Base-by-base conservation (phyloP, 2,113 vertebrate genomes). In the Myotis yumanensis region DNA sequence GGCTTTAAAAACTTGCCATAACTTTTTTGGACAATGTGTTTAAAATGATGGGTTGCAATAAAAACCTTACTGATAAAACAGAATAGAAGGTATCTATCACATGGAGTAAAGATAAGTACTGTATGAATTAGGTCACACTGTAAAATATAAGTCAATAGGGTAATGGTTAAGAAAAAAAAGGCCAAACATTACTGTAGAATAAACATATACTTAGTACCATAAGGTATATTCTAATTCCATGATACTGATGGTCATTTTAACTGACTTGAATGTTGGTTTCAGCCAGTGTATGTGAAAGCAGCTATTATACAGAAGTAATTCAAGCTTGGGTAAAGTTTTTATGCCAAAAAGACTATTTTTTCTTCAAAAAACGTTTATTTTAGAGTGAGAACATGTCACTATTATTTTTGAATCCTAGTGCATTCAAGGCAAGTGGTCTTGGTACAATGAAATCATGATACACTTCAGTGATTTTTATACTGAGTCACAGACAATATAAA, bases 281-380 rank as follows among this genome's bases (percentile, higher is more conserved):
- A 85, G 85, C 68, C 46, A 80, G 43, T 40, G 69, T 64, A n/a
- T 1, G 6, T 66, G 59, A 87, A 59, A 62, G 43, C 7, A 62
- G 7, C 25, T 89, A 22, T 15, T 57, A 5, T 22, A 43, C 4
- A 14, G 0, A 72, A 68, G n/a, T 43, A 54, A 64, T 88, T 93
- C 23, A 77, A 57, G 62, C n/a, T 20, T 43, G 17, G 59, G 59
- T 18, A 66, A 51, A 71, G 32, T 48, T 90, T 90, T 90, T 71
- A 94, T 62, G 89, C 35, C 64, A 69, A 92, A 95, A 84, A 25
- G 16, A 35, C 7, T 75, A 3, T 52, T 66, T 43, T 84, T 92
- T 86, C 51, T 72, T 52, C 51, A 66, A 96, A 91, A 80, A 68
- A 86, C 46, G 18, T 96, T 97, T 97, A 96, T 96, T 97, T 96